A percentile compares a stretch with the other conserved stretches of the same genome.
Evolutionary conservation across 1,140 invertebrate genomes (phyloP).

Genomic region (Arion vulgaris): DNA sequence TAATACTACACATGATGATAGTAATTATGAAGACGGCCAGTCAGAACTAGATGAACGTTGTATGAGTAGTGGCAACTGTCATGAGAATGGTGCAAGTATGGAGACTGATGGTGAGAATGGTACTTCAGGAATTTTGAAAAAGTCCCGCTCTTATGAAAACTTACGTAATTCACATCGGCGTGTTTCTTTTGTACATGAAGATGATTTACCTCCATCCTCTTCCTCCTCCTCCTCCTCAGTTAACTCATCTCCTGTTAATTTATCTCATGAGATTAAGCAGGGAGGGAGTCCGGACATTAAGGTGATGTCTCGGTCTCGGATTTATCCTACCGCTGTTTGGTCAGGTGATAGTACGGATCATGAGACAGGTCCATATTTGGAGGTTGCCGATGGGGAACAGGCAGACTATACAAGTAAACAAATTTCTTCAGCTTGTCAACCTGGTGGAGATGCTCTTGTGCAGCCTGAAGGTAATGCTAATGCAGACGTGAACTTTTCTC

Average conservation of each 20-base stretch:
- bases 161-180: slow-evolving; percentile 28
- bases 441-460: neutral
- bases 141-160: slow-evolving; percentile 43
- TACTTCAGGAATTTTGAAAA: slow-evolving; percentile 42
- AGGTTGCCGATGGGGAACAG: neutral
- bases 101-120: neutral
- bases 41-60: too few relatives aligned
- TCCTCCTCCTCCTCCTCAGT: slow-evolving; percentile 21
- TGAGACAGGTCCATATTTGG: neutral
- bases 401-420: neutral
- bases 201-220: slow-evolving; percentile 26
- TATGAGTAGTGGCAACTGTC: neutral
- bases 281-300: slow-evolving; percentile 37
- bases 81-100: neutral
- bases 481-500: neutral
- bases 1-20: neutral
- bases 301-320: slow-evolving; percentile 7
- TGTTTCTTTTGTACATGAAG: slow-evolving; percentile 39
- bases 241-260: neutral
- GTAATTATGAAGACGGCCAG: neutral
- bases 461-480: neutral
- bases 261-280: slow-evolving; percentile 18
- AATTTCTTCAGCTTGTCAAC: neutral
- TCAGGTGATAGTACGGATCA: neutral
- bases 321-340: neutral